Base-by-base conservation (phyloP, 2,888 invertebrate genomes). In the Lasioglossum vierecki region DNA sequence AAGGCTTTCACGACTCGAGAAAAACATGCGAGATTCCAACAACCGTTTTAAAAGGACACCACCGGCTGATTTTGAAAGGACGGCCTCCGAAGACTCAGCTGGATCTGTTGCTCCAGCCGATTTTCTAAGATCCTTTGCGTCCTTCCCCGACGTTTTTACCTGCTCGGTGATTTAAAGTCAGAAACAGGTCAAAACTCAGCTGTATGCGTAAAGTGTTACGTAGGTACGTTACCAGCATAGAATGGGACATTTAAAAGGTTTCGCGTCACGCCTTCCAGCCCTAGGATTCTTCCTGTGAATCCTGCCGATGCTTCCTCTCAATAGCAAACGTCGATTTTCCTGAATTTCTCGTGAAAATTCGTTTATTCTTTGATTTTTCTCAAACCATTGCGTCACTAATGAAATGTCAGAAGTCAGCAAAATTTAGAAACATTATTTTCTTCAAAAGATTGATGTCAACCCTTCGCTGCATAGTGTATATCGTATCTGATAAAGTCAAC, bases 91-190 rank as follows among this genome's bases (percentile, higher is more conserved):
- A 63, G 68, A 68, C 79, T 85, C 85, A 78, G 84, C 77, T 84
- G 80, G 76, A 63, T 73, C 73, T 72, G 82, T 77, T 82, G 85
- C 70, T 74, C 35, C 22, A 18, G 6, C 39, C 39, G 82, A 66
- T 66, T 73, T 78, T 78, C 75, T 63, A 70, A 66, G 35, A 60
- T 57, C 18, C 22, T 26, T 9, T 63, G 39, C 68, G 70, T 74
- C 73, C 39, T 77, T 66, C 26, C 39, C 46, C 44, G 85, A 80
- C 66, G 84, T 87, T 35, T 80, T 80, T 90, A 91, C 90, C 88
- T 90, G 88, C 78, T 68, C 18, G 49, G 77, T 79, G 84, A 87
- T 87, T 90, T 88, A 85, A 90, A 85, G 79, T 81, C 74, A 44
- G 66, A 57, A 83, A 85, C 82, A 88, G 87, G 86, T 90, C 84